Base-by-base conservation (phyloP, 2,113 vertebrate genomes). In the Ifrita kowaldi region DNA sequence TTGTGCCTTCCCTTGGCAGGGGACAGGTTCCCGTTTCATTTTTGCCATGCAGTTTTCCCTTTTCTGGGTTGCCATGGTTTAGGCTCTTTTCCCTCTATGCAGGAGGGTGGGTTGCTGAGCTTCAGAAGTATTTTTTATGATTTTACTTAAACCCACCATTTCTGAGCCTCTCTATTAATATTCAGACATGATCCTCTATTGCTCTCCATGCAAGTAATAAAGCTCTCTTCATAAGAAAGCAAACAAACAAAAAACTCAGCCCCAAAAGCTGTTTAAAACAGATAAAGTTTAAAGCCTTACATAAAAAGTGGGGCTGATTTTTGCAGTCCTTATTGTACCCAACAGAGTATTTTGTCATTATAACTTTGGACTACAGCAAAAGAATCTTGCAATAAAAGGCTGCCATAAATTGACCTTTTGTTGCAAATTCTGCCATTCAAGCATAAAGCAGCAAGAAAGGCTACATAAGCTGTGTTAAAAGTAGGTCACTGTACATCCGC, bases 381-480 rank as follows among this genome's bases (percentile, higher is more conserved):
- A 93, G 82, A 88, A 63, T 53, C 67, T 80, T 75, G 71, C 88
- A 77, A 71, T 96, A 75, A 96, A 97, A 96, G 76, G 83, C 83
- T 96, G 64, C 73, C 83, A 89, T 86, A 96, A 95, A 96, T 75
- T 88, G 96, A 95, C 88, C 95, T 95, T 96, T 95, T 97, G 95
- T 90, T 94, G 83, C 64, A 81, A 95, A 92, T 93, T 95, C 85
- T 96, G 87, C 92, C 92, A 93, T 93, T 96, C 90, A 93, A 94
- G 95, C 95, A 97, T 90, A 96, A 94, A 96, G 92, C 71, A 88
- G 83, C 60, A 92, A 42, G 92, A 84, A 95, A 94, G 82, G 87
- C 94, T 88, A 63, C 90, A 90, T 80, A 90, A 84, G 87, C 84
- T 91, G 63, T 47, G 70, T 47, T 69, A 63, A 88, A 96, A 97